Conservation (phyloP, 2,113 vertebrate genomes). For the Taurulus bubalis region DNA sequence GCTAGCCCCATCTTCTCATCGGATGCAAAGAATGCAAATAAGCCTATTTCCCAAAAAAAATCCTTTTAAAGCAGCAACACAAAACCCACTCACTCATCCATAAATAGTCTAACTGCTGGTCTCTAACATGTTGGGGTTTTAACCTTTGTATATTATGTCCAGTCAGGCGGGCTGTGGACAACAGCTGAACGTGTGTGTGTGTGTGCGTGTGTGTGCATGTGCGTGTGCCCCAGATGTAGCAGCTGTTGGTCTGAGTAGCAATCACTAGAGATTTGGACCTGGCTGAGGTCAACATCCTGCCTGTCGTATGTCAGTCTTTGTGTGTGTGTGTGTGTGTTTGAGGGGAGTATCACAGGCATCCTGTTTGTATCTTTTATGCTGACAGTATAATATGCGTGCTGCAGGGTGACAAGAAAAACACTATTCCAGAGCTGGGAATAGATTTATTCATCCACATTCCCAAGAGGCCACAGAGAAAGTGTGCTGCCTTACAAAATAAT, state of each 20-base stretch:
- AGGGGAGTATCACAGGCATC: conserved; percentile 41
- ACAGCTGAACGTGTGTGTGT: conserved; percentile 66
- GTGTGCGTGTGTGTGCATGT: conserved; percentile 29
- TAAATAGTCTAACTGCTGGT: conserved; percentile 54
- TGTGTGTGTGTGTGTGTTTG: conserved; percentile 23
- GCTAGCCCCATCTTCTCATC: neutral
- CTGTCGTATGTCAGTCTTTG: conserved; percentile 16
- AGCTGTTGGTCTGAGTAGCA: conserved; percentile 53
- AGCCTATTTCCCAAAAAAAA: neutral
- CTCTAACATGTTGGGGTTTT: conserved; percentile 32
- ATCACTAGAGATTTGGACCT: conserved; percentile 49
- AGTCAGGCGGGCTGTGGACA: conserved; percentile 37
- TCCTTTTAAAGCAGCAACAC: conserved; percentile 24
- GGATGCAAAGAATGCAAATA: conserved; percentile 1
- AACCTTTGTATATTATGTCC: conserved; percentile 50
- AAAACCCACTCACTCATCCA: conserved; percentile 31
- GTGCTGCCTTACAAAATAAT: neutral
- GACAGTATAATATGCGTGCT: conserved; percentile 39
- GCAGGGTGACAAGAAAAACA: conserved; percentile 57
- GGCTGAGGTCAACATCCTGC: conserved; percentile 63
- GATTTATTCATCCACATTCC: conserved; percentile 41
- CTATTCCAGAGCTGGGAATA: conserved; percentile 36
- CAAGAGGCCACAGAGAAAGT: conserved; percentile 40
- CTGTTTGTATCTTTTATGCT: conserved; percentile 62
- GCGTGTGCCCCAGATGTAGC: conserved; percentile 42